Evolutionary conservation across 2,888 invertebrate genomes (phyloP).

Genomic region (Germaria angustata): DNA sequence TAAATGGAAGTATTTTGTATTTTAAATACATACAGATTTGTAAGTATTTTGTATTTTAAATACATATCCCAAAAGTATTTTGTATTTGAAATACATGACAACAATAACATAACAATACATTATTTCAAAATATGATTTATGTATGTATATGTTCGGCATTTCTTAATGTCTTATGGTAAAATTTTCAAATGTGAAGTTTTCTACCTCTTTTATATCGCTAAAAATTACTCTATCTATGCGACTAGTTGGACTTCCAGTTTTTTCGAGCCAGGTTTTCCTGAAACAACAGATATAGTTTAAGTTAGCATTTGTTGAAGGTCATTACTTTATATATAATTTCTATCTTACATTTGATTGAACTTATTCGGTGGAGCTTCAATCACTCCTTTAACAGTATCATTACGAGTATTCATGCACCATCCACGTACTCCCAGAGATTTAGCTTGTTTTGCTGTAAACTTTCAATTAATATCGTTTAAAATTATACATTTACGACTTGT

Average conservation of each 20-base stretch:
- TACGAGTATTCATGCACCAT: slow-evolving; percentile 85
- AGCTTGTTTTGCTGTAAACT: slow-evolving; percentile 83
- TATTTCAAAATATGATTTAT: too few species aligned
- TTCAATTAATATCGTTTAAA: neutral
- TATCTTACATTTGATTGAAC: slow-evolving; percentile 81
- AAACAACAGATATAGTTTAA: slow-evolving; percentile 14
- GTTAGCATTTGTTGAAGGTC: neutral
- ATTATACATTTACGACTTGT: neutral
- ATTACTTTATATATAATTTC: neutral
- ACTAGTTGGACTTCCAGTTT: slow-evolving; percentile 87
- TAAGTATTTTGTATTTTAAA: too few species aligned
- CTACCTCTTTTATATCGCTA: slow-evolving; percentile 83
- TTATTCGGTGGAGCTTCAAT: slow-evolving; percentile 82
- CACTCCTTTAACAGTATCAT: slow-evolving; percentile 83
- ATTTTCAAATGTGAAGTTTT: slow-evolving; percentile 80
- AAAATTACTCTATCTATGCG: slow-evolving; percentile 87
- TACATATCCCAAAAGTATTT: too few species aligned
- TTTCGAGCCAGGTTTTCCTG: slow-evolving; percentile 81
- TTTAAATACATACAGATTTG: too few species aligned
- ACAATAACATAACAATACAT: too few species aligned
- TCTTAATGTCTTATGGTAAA: slow-evolving; percentile 80
- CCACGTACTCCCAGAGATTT: slow-evolving; percentile 82
- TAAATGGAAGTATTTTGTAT: too few species aligned
- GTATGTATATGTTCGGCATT: neutral
- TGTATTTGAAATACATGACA: too few species aligned